phyloP scores from a whole-genome alignment of 2,888 invertebrate genomes.

The Gastracanthus pulcherrimus region DNA sequence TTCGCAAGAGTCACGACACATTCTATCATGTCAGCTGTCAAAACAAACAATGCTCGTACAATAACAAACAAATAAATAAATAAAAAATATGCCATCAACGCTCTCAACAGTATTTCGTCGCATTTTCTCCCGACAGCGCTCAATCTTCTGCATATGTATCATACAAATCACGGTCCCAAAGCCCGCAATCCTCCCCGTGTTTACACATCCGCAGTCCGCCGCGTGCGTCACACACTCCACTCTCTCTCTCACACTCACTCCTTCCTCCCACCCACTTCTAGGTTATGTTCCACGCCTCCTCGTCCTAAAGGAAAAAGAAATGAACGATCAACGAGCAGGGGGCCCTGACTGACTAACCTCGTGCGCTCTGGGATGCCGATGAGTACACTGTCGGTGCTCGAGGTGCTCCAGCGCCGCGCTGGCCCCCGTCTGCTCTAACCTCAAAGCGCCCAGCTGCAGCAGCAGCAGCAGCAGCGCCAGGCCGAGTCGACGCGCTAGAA shows the following conservation, averaged over 20 bases:
- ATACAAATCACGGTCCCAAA: too few relatives aligned
- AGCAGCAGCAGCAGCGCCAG: constrained; percentile 56
- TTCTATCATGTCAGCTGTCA: too few relatives aligned
- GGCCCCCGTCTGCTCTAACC: constrained; percentile 58
- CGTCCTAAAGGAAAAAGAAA: neutral
- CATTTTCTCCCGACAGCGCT: neutral
- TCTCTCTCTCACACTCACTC: too few relatives aligned
- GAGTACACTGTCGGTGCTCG: constrained; percentile 79
- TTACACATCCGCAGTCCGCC: too few relatives aligned
- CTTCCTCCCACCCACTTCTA: constrained; percentile 12
- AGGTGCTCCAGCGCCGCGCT: constrained; percentile 46
- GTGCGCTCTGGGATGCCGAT: constrained; percentile 83
- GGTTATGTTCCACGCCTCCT: constrained; percentile 27
- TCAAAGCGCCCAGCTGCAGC: constrained; percentile 68
- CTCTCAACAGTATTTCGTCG: too few relatives aligned
- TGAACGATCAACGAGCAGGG: too few relatives aligned
- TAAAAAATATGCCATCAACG: too few relatives aligned
- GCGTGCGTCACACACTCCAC: neutral
- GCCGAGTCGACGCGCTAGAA: constrained; percentile 65
- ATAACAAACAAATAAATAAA: too few relatives aligned
- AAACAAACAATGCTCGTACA: too few relatives aligned
- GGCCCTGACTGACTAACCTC: constrained; percentile 83
- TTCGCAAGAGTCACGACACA: too few relatives aligned
- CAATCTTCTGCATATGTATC: neutral
- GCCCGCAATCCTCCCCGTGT: too few relatives aligned